These are phyloP conservation scores for Conger conger DNA, from an alignment of 2,113 vertebrate genomes.

Conservation along the genomic window DNA sequence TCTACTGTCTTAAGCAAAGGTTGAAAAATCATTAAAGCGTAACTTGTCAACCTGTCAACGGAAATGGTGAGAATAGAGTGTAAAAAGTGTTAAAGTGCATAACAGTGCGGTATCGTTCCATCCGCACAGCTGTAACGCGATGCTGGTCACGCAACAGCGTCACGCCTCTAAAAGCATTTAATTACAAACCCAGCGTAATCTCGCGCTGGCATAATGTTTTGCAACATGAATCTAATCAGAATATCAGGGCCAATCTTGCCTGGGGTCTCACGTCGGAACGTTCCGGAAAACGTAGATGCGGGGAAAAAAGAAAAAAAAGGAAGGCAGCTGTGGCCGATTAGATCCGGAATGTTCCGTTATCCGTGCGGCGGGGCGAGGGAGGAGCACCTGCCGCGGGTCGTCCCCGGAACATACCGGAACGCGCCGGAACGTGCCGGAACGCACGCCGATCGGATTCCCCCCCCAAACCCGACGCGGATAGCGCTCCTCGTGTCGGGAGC, in stretches of 20 bases:
- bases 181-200: neutral
- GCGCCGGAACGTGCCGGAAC: too few species aligned
- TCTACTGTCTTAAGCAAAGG: too few species aligned
- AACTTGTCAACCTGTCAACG: neutral
- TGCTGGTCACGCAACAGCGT: neutral
- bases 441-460: neutral
- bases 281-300: too few species aligned
- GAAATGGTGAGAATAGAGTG: neutral
- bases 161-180: neutral
- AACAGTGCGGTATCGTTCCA: too few species aligned
- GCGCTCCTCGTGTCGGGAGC: neutral
- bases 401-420: neutral
- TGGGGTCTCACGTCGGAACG: neutral
- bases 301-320: neutral
- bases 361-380: slow-evolving; percentile 22
- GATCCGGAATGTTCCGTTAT: slow-evolving; percentile 18
- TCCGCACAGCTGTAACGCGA: too few species aligned
- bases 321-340: slow-evolving; percentile 17
- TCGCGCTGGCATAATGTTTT: neutral
- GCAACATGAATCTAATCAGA: neutral
- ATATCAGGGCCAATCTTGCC: neutral
- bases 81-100: neutral
- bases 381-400: slow-evolving; percentile 12
- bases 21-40: neutral
- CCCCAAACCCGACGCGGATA: neutral